Evolutionary conservation across 2,113 vertebrate genomes (phyloP).

Genomic region (Neolamprologus brichardi): DNA sequence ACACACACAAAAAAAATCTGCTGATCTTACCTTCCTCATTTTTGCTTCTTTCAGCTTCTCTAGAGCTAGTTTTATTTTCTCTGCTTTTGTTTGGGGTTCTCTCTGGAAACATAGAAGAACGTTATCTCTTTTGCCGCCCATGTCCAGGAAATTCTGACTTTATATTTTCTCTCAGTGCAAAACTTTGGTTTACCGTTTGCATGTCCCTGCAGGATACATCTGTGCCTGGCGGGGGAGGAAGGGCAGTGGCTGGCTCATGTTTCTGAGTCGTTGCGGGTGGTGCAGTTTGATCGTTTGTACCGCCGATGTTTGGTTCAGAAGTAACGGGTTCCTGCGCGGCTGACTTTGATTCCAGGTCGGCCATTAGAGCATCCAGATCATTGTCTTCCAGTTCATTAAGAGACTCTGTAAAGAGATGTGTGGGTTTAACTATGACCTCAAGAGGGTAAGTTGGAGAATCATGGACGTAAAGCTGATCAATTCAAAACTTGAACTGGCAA

Average conservation of each 20-base stretch:
- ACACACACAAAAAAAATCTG: not conserved
- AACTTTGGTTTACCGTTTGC: not conserved
- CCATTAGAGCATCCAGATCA: slow-evolving; percentile 87
- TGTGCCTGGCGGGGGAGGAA: not conserved
- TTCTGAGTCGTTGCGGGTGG: not conserved
- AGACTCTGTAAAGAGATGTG: slow-evolving; percentile 67
- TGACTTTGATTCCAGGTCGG: slow-evolving; percentile 75
- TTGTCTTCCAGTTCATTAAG: slow-evolving; percentile 84
- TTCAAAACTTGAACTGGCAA: not conserved
- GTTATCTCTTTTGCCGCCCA: not conserved
- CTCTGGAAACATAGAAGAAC: slow-evolving; percentile 56
- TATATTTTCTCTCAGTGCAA: not conserved
- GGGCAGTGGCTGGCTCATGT: not conserved
- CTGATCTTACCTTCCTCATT: slow-evolving; percentile 80
- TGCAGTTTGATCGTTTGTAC: not conserved
- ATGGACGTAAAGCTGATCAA: rapidly evolving
- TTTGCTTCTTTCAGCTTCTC: slow-evolving; percentile 91
- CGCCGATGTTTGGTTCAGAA: not conserved
- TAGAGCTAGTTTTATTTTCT: slow-evolving; percentile 87
- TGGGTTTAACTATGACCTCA: not conserved
- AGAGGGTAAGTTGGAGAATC: not conserved
- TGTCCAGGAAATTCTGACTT: not conserved
- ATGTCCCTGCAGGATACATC: not conserved
- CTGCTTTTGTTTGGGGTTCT: slow-evolving; percentile 79
- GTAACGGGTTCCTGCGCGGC: not conserved